Percentiles rank a stretch among this genome's conserved stretches.
phyloP scores from a whole-genome alignment of 2,113 vertebrate genomes.

The Callipepla squamata region DNA sequence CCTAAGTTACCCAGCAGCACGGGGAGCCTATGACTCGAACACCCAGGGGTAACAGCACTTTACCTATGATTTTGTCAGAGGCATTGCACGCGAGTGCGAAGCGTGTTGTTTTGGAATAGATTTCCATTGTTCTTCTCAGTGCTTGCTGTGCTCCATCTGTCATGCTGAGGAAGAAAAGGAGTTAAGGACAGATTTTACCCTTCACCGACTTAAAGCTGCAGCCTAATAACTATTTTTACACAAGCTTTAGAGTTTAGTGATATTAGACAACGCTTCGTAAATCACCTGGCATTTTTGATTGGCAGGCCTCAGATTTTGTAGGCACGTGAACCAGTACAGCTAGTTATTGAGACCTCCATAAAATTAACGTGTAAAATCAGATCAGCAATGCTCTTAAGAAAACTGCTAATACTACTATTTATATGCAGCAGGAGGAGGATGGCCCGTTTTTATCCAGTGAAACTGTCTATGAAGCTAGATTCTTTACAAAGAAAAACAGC shows the following conservation, averaged over 20 bases:
- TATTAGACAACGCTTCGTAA: background rate
- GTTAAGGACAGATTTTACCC: background rate
- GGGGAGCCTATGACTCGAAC: background rate
- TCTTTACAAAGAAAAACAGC: background rate
- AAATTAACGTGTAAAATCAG: background rate
- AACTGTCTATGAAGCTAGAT: background rate
- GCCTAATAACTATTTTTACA: background rate
- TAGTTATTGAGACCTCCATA: background rate
- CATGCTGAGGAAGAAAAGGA: slow-evolving; percentile 82
- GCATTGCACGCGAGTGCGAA: slow-evolving; percentile 96
- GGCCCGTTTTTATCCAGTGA: background rate
- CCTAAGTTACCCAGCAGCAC: background rate
- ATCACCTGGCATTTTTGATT: background rate
- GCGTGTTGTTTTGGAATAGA: slow-evolving; percentile 96
- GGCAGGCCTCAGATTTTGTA: background rate
- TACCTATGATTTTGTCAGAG: slow-evolving; percentile 96
- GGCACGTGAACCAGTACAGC: background rate
- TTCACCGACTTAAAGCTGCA: background rate
- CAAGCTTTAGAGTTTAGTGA: background rate
- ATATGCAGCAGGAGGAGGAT: background rate
- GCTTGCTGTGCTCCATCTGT: slow-evolving; percentile 98
- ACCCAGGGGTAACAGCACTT: background rate
- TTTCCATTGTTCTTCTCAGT: slow-evolving; percentile 96
- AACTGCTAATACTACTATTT: background rate
- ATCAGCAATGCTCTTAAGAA: background rate